A percentile compares a stretch with the other conserved stretches of the same genome.
These are phyloP conservation scores for Tinea pellionella DNA, from an alignment of 2,888 invertebrate genomes.

Conservation along the genomic window DNA sequence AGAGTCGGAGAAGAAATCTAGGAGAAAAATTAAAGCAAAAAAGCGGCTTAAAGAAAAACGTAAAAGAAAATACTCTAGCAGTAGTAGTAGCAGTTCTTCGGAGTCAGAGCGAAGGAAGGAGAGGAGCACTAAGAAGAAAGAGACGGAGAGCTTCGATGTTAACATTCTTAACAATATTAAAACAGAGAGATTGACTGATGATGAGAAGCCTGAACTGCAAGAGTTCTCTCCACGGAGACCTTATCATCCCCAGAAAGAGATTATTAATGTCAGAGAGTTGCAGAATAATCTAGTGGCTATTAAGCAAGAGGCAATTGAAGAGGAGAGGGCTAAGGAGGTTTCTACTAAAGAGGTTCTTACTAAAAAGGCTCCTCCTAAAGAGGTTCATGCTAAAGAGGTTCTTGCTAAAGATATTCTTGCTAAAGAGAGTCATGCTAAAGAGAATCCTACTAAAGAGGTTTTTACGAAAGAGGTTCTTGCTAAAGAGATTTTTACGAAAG, in stretches of 20 bases:
- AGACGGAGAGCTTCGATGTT: slow-evolving; percentile 36
- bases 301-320: slow-evolving; percentile 39
- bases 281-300: slow-evolving; percentile 58
- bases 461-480: too few species aligned
- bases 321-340: slow-evolving; percentile 14
- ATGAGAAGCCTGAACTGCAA: slow-evolving; percentile 31
- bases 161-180: slow-evolving; percentile 59
- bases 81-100: slow-evolving; percentile 21
- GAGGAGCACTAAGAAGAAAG: slow-evolving; percentile 19
- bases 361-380: too few species aligned
- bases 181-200: slow-evolving; percentile 50
- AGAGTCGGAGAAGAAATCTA: slow-evolving; percentile 30
- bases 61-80: slow-evolving; percentile 43
- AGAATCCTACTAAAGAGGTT: too few species aligned
- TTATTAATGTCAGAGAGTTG: slow-evolving; percentile 56
- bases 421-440: too few species aligned
- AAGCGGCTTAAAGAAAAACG: slow-evolving; percentile 48
- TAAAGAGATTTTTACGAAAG: too few species aligned
- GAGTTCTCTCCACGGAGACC: slow-evolving; percentile 42
- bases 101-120: slow-evolving; percentile 27
- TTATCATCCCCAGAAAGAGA: slow-evolving; percentile 30
- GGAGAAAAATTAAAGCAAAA: slow-evolving; percentile 22
- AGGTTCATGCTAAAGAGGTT: too few species aligned
- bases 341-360: too few species aligned
- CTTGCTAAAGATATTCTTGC: too few species aligned